These are phyloP conservation scores for Indri indri DNA, from an alignment of 2,113 vertebrate genomes.

Conservation along the genomic window DNA sequence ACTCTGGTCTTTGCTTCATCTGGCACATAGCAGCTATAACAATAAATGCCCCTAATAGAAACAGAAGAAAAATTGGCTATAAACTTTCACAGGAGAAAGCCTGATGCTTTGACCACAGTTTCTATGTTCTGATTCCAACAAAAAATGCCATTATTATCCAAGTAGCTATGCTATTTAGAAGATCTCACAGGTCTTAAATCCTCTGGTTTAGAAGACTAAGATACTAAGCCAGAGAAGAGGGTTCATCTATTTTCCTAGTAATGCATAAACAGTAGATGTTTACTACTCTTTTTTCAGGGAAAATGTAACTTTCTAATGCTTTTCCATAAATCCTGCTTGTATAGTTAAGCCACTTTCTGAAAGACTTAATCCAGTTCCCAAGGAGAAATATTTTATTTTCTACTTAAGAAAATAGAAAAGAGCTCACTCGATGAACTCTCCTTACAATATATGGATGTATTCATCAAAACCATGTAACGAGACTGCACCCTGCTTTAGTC, in stretches of 20 bases:
- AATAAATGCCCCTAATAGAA: constrained; percentile 43
- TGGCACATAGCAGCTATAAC: constrained; percentile 53
- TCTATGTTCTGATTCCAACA: background rate
- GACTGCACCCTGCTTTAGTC: background rate
- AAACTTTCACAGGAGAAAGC: background rate
- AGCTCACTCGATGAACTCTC: background rate
- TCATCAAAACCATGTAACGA: background rate
- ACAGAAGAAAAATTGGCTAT: background rate
- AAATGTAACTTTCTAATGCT: constrained; percentile 12
- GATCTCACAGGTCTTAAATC: constrained; percentile 6
- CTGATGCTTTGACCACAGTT: constrained; percentile 33
- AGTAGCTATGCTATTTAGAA: background rate
- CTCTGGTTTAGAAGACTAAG: constrained; percentile 20
- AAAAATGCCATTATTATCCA: background rate
- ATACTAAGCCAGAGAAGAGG: background rate
- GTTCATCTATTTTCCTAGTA: background rate
- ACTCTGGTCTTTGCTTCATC: constrained; percentile 37
- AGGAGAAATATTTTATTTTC: background rate
- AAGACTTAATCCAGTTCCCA: background rate
- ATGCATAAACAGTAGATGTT: background rate
- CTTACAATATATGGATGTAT: background rate
- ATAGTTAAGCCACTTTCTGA: background rate
- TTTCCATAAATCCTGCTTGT: background rate
- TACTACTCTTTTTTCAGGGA: background rate
- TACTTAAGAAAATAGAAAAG: background rate